These are phyloP conservation scores for Edolisoma coerulescens DNA, from an alignment of 2,113 vertebrate genomes.

Conservation along the genomic window DNA sequence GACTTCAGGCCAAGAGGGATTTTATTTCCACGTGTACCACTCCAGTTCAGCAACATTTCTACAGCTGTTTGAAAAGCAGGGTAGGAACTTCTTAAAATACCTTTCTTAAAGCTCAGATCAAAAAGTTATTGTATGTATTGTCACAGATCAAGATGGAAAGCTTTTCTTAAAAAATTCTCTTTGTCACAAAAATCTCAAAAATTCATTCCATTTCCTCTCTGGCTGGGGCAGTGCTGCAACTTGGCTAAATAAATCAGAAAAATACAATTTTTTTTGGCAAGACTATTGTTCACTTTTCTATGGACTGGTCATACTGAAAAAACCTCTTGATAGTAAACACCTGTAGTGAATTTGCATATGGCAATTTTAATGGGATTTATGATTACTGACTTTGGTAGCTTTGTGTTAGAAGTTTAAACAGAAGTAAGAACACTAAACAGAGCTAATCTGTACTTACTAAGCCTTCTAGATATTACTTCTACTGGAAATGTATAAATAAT, in stretches of 20 bases:
- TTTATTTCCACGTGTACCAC: not conserved
- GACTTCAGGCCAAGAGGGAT: not conserved
- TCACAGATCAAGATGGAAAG: not conserved
- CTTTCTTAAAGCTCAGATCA: not conserved
- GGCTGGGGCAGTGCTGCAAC: not conserved
- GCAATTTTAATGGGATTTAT: slow-evolving; percentile 6
- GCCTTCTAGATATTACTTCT: not conserved
- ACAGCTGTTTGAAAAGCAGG: not conserved
- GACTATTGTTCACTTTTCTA: not conserved
- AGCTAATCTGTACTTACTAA: not conserved
- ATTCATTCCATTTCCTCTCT: not conserved
- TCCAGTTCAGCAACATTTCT: not conserved
- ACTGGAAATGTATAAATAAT: not conserved
- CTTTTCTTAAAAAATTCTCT: not conserved
- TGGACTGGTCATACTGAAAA: not conserved
- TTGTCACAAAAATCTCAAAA: not conserved
- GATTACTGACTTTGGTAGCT: not conserved
- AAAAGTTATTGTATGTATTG: not conserved
- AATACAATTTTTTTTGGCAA: not conserved
- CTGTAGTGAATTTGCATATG: slow-evolving; percentile 4
- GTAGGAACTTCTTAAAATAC: not conserved
- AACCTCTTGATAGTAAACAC: not conserved
- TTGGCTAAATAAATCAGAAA: not conserved
- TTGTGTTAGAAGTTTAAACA: slow-evolving; percentile 13
- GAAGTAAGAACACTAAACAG: not conserved